Evolutionary conservation across 2,888 invertebrate genomes (phyloP).

Genomic region (Hedya salicella): DNA sequence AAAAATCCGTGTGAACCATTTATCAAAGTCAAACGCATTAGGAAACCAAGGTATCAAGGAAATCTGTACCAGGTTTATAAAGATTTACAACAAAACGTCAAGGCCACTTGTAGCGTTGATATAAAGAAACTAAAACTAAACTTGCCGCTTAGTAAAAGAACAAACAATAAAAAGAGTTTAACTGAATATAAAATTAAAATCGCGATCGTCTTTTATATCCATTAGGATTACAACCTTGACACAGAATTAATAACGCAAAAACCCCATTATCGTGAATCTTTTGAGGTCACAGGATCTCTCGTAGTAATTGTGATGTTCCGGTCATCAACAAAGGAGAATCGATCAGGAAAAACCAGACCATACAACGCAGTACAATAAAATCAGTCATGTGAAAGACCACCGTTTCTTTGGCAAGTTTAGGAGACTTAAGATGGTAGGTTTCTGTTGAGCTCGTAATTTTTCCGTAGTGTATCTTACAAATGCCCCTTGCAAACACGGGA

Average conservation of each 20-base stretch:
- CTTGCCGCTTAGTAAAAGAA: background rate
- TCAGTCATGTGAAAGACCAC: conserved; percentile 30
- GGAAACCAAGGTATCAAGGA: background rate
- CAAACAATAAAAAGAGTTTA: background rate
- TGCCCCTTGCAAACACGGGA: no score
- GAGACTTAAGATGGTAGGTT: background rate
- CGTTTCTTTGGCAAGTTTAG: conserved; percentile 18
- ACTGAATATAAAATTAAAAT: conserved; percentile 10
- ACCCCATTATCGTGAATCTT: conserved; percentile 30
- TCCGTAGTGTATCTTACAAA: no score
- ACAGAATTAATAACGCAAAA: conserved; percentile 24
- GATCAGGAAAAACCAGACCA: conserved; percentile 25
- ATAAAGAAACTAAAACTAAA: background rate
- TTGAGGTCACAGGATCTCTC: conserved; percentile 22
- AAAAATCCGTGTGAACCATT: background rate
- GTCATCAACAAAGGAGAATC: conserved; percentile 33
- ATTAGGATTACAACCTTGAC: conserved; percentile 9
- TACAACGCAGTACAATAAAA: conserved; percentile 35
- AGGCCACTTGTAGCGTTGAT: background rate
- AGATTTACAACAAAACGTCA: background rate
- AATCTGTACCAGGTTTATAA: background rate
- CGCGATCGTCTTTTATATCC: background rate
- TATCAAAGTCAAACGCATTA: background rate
- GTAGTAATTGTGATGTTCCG: conserved; percentile 35
- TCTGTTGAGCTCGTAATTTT: background rate